These are phyloP conservation scores for Drosophila sturtevanti DNA, from an alignment of 1,140 invertebrate species.

Conservation along the genomic window DNA sequence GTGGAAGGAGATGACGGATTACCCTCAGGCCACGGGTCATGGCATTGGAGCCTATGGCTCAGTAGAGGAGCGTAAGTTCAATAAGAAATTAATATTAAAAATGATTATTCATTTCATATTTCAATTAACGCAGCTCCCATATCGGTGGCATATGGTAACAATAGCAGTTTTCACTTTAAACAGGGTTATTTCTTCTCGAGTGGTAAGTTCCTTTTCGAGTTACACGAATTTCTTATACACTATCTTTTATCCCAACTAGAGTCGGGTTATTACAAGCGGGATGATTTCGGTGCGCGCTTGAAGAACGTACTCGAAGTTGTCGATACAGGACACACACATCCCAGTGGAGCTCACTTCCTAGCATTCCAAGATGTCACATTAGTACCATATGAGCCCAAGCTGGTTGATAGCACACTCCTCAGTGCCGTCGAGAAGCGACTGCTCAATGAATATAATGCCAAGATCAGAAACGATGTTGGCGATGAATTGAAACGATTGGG, in stretches of 20 bases:
- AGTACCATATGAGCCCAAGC: slow-evolving; percentile 95
- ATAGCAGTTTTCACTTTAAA: slow-evolving; percentile 86
- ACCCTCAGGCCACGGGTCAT: slow-evolving; percentile 93
- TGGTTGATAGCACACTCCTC: slow-evolving; percentile 92
- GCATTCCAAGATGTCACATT: slow-evolving; percentile 93
- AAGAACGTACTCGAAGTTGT: slow-evolving; percentile 96
- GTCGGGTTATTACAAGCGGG: slow-evolving; percentile 91
- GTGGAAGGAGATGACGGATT: slow-evolving; percentile 92
- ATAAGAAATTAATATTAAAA: neutral
- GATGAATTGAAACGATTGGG: slow-evolving; percentile 87
- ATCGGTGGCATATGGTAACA: slow-evolving; percentile 85
- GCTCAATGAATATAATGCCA: slow-evolving; percentile 91
- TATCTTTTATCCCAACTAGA: slow-evolving; percentile 83
- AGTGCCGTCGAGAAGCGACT: slow-evolving; percentile 89
- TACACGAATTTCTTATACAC: neutral
- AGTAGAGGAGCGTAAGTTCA: slow-evolving; percentile 75
- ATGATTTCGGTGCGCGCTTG: slow-evolving; percentile 94
- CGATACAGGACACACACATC: slow-evolving; percentile 84
- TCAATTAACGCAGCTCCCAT: slow-evolving; percentile 87
- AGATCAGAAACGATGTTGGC: slow-evolving; percentile 88
- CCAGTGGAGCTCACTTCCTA: slow-evolving; percentile 84
- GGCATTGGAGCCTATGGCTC: slow-evolving; percentile 93
- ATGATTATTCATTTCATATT: neutral
- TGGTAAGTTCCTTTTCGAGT: slow-evolving; percentile 84
- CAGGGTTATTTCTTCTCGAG: slow-evolving; percentile 94